Percentiles rank a stretch among this genome's conserved stretches.
Evolutionary conservation across 2,113 vertebrate genomes (phyloP).

Genomic region (Dissostichus mawsoni): DNA sequence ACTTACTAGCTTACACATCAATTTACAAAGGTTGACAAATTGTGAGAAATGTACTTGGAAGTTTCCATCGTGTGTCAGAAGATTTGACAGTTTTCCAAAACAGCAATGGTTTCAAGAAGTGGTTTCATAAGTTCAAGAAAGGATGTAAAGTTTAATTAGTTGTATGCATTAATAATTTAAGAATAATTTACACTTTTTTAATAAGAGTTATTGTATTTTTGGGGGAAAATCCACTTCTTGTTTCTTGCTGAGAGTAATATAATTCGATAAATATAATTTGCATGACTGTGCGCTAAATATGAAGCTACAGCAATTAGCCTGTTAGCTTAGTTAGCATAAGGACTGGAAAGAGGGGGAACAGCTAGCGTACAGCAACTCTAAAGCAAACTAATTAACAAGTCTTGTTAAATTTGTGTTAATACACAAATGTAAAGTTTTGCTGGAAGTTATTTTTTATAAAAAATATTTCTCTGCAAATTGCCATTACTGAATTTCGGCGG

Average conservation of each 20-base stretch:
- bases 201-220: neutral
- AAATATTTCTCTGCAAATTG: too few relatives aligned
- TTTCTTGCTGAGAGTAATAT: neutral
- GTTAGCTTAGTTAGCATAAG: neutral
- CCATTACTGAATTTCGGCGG: too few relatives aligned
- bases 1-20: conserved; percentile 5
- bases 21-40: conserved; percentile 22
- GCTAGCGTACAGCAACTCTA: too few relatives aligned
- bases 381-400: too few relatives aligned
- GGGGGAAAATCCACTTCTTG: neutral
- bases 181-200: neutral
- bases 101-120: neutral
- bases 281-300: neutral
- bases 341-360: neutral
- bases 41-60: conserved; percentile 18
- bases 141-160: neutral
- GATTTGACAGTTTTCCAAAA: neutral
- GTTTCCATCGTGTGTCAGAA: conserved; percentile 6
- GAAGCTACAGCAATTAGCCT: neutral
- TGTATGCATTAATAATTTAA: neutral
- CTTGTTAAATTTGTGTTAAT: neutral
- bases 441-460: too few relatives aligned
- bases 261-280: neutral
- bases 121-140: too few relatives aligned
- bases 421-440: too few relatives aligned